Percentiles rank a stretch among this genome's conserved stretches.
phyloP scores from a whole-genome alignment of 2,888 invertebrate species.

The Imbricaverruca yamaguchii region DNA sequence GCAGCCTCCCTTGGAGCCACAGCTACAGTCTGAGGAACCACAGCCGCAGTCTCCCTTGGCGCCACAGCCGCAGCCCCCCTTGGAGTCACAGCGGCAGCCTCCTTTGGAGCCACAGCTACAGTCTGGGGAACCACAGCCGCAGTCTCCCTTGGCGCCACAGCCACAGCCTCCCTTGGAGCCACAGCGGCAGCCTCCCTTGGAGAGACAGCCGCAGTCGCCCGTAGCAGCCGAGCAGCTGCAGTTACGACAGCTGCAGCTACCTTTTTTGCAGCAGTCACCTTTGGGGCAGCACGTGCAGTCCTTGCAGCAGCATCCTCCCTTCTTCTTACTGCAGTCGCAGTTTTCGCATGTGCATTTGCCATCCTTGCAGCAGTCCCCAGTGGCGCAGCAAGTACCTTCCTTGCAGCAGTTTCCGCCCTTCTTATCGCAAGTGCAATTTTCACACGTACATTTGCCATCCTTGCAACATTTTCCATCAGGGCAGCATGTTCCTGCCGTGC shows the following conservation, averaged over 20 bases:
- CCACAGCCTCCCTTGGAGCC: no score
- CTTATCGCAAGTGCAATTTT: neutral
- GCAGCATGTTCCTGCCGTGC: neutral
- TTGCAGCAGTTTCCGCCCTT: neutral
- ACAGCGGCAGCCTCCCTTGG: no score
- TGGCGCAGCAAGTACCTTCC: neutral
- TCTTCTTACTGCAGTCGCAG: neutral
- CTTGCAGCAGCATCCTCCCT: neutral
- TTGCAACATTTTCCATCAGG: neutral
- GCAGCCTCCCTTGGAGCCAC: no score
- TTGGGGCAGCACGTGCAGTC: neutral
- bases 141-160: no score
- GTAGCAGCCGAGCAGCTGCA: neutral
- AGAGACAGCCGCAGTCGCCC: no score
- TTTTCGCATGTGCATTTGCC: neutral
- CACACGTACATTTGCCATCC: neutral
- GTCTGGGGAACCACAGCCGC: no score
- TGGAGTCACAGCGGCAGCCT: no score
- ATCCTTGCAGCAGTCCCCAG: neutral
- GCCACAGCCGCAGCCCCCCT: no score
- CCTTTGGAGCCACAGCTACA: no score
- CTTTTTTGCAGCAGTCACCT: neutral
- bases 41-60: no score
- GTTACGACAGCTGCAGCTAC: neutral
- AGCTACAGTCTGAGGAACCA: no score